Percentiles rank a stretch among this genome's conserved stretches.
Evolutionary conservation across 2,797 vertebrate genomes (phyloP).

Genomic region (Phalanger gymnotis): DNA sequence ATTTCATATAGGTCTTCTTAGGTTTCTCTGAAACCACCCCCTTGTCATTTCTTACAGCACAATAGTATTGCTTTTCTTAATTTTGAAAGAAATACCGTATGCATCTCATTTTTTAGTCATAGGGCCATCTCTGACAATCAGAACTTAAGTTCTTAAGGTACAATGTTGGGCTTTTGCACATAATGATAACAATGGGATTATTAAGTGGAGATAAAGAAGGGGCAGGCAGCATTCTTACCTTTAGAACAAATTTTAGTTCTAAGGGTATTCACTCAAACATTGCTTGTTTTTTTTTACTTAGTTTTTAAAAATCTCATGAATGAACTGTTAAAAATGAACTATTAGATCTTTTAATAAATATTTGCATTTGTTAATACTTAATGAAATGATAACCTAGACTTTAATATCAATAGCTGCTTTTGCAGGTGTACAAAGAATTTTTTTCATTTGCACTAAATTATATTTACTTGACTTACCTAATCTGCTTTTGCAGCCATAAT

Average conservation of each 20-base stretch:
- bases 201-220: too few relatives aligned
- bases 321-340: conserved; percentile 53
- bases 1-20: not conserved
- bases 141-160: too few relatives aligned
- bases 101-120: too few relatives aligned
- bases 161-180: too few relatives aligned
- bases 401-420: conserved; percentile 30
- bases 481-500: too few relatives aligned
- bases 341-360: conserved; percentile 15
- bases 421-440: not conserved
- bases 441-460: not conserved
- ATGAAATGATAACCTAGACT: conserved; percentile 48
- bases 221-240: too few relatives aligned
- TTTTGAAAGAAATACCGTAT: too few relatives aligned
- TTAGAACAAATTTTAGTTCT: not conserved
- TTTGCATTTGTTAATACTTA: conserved; percentile 17
- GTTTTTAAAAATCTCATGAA: conserved; percentile 45
- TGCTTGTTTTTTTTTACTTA: not conserved
- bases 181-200: too few relatives aligned
- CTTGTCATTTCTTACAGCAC: not conserved
- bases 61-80: not conserved
- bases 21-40: not conserved
- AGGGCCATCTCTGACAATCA: too few relatives aligned
- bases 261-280: conserved; percentile 35
- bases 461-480: too few relatives aligned